phyloP scores from a whole-genome alignment of 2,888 invertebrate species.

The Macaria liturata region DNA sequence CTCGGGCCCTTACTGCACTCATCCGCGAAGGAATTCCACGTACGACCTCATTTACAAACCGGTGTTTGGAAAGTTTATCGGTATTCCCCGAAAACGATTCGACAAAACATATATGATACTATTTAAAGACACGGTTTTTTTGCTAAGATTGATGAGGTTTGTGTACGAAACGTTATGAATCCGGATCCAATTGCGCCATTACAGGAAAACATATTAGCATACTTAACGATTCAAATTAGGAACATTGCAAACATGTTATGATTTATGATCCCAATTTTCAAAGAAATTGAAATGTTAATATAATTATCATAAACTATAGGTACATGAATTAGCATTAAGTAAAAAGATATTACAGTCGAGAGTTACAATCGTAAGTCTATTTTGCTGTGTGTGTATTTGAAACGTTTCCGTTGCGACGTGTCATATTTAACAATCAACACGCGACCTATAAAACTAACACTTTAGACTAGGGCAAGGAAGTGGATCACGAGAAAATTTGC shows the following conservation, averaged over 20 bases:
- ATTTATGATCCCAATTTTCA: neutral
- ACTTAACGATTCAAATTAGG: constrained; percentile 7
- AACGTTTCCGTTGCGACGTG: constrained; percentile 4
- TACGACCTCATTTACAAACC: constrained; percentile 46
- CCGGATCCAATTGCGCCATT: neutral
- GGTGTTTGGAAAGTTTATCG: constrained; percentile 30
- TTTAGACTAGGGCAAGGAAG: constrained; percentile 44
- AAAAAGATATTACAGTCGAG: too few species aligned
- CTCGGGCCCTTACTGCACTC: constrained; percentile 34
- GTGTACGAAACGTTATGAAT: neutral
- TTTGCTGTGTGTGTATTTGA: neutral
- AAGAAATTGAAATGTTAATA: too few species aligned
- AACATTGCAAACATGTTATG: neutral
- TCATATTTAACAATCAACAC: constrained; percentile 27
- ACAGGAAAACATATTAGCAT: constrained; percentile 1
- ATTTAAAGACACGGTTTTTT: too few species aligned
- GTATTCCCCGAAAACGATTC: constrained; percentile 24
- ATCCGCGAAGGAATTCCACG: constrained; percentile 55
- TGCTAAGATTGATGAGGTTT: too few species aligned
- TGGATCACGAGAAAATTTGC: constrained; percentile 59
- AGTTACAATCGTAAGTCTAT: neutral
- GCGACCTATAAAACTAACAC: constrained; percentile 32
- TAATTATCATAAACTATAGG: too few species aligned
- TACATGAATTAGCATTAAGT: too few species aligned
- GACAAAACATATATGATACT: neutral